Percentiles rank a stretch among this genome's conserved stretches.
Evolutionary conservation across 2,797 vertebrate species (phyloP).

Genomic region (Gorsachius magnificus): DNA sequence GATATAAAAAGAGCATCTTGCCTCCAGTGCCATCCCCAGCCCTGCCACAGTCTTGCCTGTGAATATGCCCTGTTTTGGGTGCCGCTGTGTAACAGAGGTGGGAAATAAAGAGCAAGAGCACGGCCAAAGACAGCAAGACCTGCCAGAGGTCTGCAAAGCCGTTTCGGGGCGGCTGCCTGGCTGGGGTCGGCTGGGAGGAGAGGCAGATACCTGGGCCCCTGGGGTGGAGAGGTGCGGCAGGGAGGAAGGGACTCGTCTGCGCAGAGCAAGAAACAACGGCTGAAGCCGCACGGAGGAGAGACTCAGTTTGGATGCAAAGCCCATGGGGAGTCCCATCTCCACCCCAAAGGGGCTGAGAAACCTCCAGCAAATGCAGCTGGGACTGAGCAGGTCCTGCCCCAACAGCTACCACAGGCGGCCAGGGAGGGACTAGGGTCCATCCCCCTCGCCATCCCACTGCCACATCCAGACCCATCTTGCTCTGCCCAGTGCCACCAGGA

Average conservation of each 20-base stretch:
- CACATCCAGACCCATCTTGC: background rate
- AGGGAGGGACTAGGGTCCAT: accelerated
- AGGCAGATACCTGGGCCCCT: background rate
- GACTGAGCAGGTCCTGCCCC: background rate
- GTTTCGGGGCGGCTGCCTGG: background rate
- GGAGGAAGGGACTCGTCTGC: accelerated
- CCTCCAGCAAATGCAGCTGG: background rate
- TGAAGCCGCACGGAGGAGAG: background rate
- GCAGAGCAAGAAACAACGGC: accelerated
- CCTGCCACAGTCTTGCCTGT: background rate
- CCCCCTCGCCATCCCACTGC: accelerated
- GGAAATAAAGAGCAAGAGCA: background rate
- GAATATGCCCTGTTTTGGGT: background rate
- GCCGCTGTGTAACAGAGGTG: accelerated
- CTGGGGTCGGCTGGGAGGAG: background rate
- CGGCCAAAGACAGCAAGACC: background rate
- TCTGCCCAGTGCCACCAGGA: background rate
- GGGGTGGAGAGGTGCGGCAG: background rate
- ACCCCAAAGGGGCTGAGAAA: background rate
- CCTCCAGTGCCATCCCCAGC: background rate
- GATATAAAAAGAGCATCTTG: background rate
- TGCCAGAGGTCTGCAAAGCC: background rate
- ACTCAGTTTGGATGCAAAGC: background rate
- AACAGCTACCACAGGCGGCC: background rate
- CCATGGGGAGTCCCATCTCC: background rate